Percentiles rank a stretch among this genome's conserved stretches.
Evolutionary conservation across 2,888 invertebrate species (phyloP).

Genomic region (Acleris sparsana): DNA sequence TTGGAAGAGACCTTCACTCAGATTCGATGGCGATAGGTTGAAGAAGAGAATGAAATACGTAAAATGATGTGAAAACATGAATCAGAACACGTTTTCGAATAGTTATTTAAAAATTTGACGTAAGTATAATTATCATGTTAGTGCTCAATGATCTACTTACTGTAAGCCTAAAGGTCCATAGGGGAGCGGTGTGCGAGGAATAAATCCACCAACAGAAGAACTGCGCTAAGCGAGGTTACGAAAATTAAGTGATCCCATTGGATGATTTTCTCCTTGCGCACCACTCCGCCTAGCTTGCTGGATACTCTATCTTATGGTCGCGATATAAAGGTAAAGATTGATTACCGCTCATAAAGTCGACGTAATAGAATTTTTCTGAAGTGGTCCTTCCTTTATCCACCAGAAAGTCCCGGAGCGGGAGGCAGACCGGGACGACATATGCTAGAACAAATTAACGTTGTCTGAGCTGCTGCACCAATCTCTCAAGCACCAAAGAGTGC

Average conservation of each 20-base stretch:
- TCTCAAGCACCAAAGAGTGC: too few relatives aligned
- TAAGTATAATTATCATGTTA: too few relatives aligned
- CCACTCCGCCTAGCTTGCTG: background rate
- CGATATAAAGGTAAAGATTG: slow-evolving; percentile 10
- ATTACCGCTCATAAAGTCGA: slow-evolving; percentile 66
- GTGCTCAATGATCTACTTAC: too few relatives aligned
- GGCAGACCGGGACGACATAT: slow-evolving; percentile 71
- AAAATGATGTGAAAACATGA: too few relatives aligned
- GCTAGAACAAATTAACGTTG: slow-evolving; percentile 45
- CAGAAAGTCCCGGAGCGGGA: slow-evolving; percentile 65
- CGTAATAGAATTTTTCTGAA: slow-evolving; percentile 52
- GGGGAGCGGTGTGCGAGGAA: background rate
- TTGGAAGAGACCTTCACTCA: too few relatives aligned
- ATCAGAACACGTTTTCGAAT: too few relatives aligned
- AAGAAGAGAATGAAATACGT: too few relatives aligned
- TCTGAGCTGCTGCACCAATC: too few relatives aligned
- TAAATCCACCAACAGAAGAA: background rate
- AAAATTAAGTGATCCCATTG: background rate
- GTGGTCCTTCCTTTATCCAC: slow-evolving; percentile 48
- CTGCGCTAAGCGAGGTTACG: background rate
- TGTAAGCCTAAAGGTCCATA: too few relatives aligned
- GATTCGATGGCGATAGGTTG: too few relatives aligned
- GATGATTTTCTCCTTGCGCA: too few relatives aligned
- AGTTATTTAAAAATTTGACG: too few relatives aligned
- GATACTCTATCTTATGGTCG: background rate